Base-by-base conservation (phyloP, 1,140 invertebrate genomes). In the Neodiprion lecontei region DNA sequence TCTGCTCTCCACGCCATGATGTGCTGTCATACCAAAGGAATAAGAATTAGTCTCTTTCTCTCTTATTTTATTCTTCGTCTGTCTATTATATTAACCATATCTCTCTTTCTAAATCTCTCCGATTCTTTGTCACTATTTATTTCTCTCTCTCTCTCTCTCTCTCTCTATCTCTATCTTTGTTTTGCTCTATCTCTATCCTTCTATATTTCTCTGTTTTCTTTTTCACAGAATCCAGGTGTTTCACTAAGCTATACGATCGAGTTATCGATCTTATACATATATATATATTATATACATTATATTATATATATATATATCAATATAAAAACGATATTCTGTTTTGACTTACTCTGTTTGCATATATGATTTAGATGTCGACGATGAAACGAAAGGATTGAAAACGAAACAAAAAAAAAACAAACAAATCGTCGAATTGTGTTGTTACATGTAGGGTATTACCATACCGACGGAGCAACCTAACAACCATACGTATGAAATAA, bases 11-110 rank as follows among this genome's bases (percentile, higher is more conserved):
- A 87, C 81, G 86, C 86, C 87, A 88, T 88, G 87, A 88, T 88
- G 87, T 88, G 87, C 87, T 88, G 87, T 88, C 87, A 88, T 88
- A 88, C 87, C 87, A 88, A 88, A 83, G 81, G 86, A 53, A 53
- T 53, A 53, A 53, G 10, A 82, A 80, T 81, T 84, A 74, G 74
- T 81, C 83, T 77, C 71, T 80, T 75, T 76, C 78, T 76, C 72
- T 21, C 17, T 21, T 74, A 66, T 76, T 73, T 76, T 74, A 79
- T 74, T 74, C 68, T 9, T 79, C 75, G 67, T 50, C 73, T 70
- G 67, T 70, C 49, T 69, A 47, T n/a, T 21, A 21, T 21, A 21
- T 21, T 21, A 21, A 21, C 17, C 17, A 21, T 21, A 21, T 21
- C 17, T 21, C 17, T 21, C 17, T 21, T 21, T 21, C 17, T 21